These are phyloP conservation scores for Lottia scabra DNA, from an alignment of 2,888 invertebrate species.

Conservation along the genomic window DNA sequence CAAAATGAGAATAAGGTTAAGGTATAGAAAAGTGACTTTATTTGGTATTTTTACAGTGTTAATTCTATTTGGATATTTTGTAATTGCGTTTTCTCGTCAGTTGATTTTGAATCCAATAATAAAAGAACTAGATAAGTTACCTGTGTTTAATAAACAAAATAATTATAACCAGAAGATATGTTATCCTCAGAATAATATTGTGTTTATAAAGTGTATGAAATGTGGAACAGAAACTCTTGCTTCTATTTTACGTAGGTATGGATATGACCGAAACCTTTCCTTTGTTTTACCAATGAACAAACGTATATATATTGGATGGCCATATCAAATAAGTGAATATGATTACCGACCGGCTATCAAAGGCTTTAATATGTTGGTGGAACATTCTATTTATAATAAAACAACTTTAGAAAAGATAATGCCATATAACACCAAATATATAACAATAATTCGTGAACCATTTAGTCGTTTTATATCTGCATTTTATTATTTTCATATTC, in stretches of 20 bases:
- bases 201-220: slow-evolving; percentile 67
- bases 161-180: slow-evolving; percentile 1
- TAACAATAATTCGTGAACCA: slow-evolving; percentile 63
- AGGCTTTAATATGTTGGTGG: slow-evolving; percentile 58
- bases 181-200: slow-evolving; percentile 44
- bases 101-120: too few relatives aligned
- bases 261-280: slow-evolving; percentile 50
- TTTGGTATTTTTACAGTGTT: too few relatives aligned
- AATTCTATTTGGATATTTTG: too few relatives aligned
- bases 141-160: too few relatives aligned
- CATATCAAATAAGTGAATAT: slow-evolving; percentile 48
- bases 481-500: slow-evolving; percentile 60
- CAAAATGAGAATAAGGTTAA: too few relatives aligned
- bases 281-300: slow-evolving; percentile 57
- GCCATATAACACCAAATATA: slow-evolving; percentile 52
- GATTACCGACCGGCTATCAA: slow-evolving; percentile 53
- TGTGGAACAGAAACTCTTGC: slow-evolving; percentile 65
- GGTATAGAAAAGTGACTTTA: too few relatives aligned
- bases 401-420: slow-evolving; percentile 52
- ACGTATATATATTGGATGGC: slow-evolving; percentile 64
- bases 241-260: slow-evolving; percentile 60
- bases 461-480: slow-evolving; percentile 59
- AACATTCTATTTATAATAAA: slow-evolving; percentile 63
- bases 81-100: too few relatives aligned
- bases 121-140: too few relatives aligned